Evolutionary conservation across 2,888 invertebrate species (phyloP), one percentile per base, ranked within the genome.

Genomic region (Drosophila formosana): DNA sequence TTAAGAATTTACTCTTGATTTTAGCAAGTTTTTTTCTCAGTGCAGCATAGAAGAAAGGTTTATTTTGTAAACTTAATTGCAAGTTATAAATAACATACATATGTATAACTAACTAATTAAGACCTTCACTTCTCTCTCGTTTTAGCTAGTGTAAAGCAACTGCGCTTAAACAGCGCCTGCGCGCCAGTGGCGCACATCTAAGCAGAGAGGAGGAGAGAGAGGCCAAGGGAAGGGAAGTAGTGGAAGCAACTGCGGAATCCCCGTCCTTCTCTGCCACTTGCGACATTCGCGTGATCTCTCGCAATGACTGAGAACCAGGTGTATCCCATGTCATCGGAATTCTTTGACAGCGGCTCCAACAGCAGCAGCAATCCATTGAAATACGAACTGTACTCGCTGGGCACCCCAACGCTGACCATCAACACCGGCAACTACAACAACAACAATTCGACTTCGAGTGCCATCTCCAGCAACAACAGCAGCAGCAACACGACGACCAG

Each of bases 291-390:
- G 37, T 28, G 66, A 63, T 63, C 63, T 62, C 61, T 28, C 82
- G 90, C 80, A 75, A 92, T 92, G 92, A 92, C 92, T 87, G 92
- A 92, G 75, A 92, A 92, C 85, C 92, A 92, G 89, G 55, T 92
- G 69, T 92, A 90, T 82, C 83, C 92, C 82, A 91, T 92, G 90
- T 91, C 92, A 85, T 90, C 92, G 75, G 92, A 92, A 82, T 91
- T 92, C 82, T 92, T 92, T 87, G 92, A 92, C 89, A 91, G 87
- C 66, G 91, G 92, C 78, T 92, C 92, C 66, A 91, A 91, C 75
- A 91, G 91, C 80, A 89, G 88, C 85, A 92, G 89, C 82, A 91
- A 92, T 80, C 81, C 91, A 53, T 68, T 92, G 66, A 92, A 92
- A 75, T 91, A 91, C 81, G 92, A 92, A 72, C 63, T 92, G 61